A percentile compares a stretch with the other conserved stretches of the same genome.
Conservation (phyloP, 2,888 invertebrate genomes). For the Hydrotaea diabolus region DNA sequence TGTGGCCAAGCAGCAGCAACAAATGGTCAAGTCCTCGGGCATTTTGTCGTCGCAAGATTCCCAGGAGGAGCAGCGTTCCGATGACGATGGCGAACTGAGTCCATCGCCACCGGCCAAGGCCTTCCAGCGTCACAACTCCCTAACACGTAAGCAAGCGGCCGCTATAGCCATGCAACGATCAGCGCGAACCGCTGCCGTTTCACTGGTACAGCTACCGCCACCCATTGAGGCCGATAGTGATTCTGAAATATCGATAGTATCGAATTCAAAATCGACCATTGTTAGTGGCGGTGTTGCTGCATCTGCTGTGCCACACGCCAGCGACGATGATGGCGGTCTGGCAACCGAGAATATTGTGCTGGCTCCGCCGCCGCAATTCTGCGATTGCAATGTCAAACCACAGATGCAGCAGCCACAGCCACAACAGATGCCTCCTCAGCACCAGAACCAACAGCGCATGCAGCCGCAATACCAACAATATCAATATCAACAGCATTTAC, state of each 20-base stretch:
- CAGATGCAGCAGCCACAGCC: constrained; percentile 75
- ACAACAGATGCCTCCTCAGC: constrained; percentile 69
- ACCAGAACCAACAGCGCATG: constrained; percentile 70
- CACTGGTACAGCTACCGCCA: constrained; percentile 90
- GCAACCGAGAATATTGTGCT: constrained; percentile 84
- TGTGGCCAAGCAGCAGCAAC: constrained; percentile 78
- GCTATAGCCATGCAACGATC: constrained; percentile 83
- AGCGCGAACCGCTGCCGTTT: constrained; percentile 85
- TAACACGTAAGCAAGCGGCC: constrained; percentile 84
- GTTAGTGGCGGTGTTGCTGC: constrained; percentile 73
- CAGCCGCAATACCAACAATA: constrained; percentile 68
- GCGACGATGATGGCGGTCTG: constrained; percentile 69
- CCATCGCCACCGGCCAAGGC: constrained; percentile 81
- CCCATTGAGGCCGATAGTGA: constrained; percentile 88
- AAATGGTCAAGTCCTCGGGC: constrained; percentile 71
- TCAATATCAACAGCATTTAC: constrained; percentile 68
- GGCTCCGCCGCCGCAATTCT: constrained; percentile 95
- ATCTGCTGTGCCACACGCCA: constrained; percentile 68
- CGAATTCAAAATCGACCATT: constrained; percentile 57
- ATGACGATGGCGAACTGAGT: constrained; percentile 80
- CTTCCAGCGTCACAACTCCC: constrained; percentile 85
- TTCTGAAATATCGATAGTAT: constrained; percentile 81
- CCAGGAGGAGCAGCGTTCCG: constrained; percentile 79
- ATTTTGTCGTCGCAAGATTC: constrained; percentile 71
- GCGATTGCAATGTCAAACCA: constrained; percentile 84